These are phyloP conservation scores for Xerus rutilus DNA, from an alignment of 2,797 vertebrate species.

Conservation along the genomic window DNA sequence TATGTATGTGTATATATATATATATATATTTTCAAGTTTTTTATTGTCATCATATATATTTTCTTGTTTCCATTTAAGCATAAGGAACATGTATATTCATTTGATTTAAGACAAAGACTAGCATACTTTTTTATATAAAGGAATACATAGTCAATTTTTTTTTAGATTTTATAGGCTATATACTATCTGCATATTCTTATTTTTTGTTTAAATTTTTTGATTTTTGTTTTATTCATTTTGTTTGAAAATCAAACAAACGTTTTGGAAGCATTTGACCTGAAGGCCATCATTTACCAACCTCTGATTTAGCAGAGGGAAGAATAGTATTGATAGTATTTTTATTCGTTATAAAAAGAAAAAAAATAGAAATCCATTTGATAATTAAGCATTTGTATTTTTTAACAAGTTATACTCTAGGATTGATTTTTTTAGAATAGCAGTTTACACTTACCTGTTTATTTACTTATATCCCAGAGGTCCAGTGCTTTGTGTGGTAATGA, in stretches of 20 bases:
- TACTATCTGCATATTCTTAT: neutral
- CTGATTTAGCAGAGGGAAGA: slow-evolving; percentile 34
- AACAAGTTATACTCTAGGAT: neutral
- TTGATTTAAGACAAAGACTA: slow-evolving; percentile 10
- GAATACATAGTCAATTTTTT: neutral
- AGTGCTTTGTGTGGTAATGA: slow-evolving; percentile 98
- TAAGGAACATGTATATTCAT: neutral
- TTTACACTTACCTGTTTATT: neutral
- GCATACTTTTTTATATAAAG: slow-evolving; percentile 14
- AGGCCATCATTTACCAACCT: neutral
- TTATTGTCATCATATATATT: neutral
- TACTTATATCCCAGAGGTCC: slow-evolving; percentile 91
- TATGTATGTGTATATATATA: neutral
- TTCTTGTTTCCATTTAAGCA: neutral
- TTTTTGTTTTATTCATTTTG: slow-evolving; percentile 1
- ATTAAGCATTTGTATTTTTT: slow-evolving; percentile 36
- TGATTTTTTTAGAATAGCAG: slow-evolving; percentile 18
- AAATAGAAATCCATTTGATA: slow-evolving; percentile 31
- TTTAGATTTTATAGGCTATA: neutral
- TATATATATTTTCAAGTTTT: neutral
- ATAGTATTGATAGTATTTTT: slow-evolving; percentile 36
- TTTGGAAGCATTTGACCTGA: neutral
- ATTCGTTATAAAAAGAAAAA: slow-evolving; percentile 28
- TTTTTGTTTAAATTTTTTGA: neutral
- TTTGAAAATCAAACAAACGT: too few species aligned